Conservation (phyloP, 2,113 vertebrate species). For the Sebastes fasciatus region DNA sequence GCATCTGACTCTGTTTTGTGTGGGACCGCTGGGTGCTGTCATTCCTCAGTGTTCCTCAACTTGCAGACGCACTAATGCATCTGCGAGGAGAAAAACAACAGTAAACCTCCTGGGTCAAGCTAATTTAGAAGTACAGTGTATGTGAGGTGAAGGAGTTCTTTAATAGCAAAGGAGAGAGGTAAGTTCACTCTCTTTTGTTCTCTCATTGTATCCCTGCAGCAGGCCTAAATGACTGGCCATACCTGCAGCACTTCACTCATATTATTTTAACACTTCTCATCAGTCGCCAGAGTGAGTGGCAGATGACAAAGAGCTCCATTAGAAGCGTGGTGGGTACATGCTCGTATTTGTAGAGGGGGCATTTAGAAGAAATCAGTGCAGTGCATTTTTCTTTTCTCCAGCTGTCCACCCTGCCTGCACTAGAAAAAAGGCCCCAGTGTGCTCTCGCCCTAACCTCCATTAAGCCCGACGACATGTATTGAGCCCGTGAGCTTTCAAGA, state of each 20-base stretch:
- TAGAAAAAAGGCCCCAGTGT: constrained; percentile 51
- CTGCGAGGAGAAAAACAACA: constrained; percentile 56
- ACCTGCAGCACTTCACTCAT: constrained; percentile 58
- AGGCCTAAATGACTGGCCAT: constrained; percentile 48
- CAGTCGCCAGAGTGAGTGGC: constrained; percentile 62
- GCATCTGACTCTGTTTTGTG: constrained; percentile 58
- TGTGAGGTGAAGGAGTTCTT: constrained; percentile 41
- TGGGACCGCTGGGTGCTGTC: constrained; percentile 66
- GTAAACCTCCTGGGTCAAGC: constrained; percentile 56
- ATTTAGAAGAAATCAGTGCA: constrained; percentile 69
- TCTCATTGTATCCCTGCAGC: constrained; percentile 44
- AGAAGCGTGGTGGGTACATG: constrained; percentile 61
- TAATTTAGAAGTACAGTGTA: constrained; percentile 44
- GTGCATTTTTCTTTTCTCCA: constrained; percentile 66
- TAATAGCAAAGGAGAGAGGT: constrained; percentile 26
- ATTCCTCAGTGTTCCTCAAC: constrained; percentile 41
- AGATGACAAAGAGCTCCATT: constrained; percentile 75
- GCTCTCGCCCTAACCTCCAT: constrained; percentile 70
- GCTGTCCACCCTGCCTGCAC: constrained; percentile 65
- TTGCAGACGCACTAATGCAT: constrained; percentile 66
- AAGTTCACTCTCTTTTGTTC: constrained; percentile 57
- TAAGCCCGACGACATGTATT: constrained; percentile 60
- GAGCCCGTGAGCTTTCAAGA: constrained; percentile 59
- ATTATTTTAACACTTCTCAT: constrained; percentile 67
- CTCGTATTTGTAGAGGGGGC: constrained; percentile 62